phyloP scores from a whole-genome alignment of 1,140 invertebrate genomes.

The Micrasema longulum region DNA sequence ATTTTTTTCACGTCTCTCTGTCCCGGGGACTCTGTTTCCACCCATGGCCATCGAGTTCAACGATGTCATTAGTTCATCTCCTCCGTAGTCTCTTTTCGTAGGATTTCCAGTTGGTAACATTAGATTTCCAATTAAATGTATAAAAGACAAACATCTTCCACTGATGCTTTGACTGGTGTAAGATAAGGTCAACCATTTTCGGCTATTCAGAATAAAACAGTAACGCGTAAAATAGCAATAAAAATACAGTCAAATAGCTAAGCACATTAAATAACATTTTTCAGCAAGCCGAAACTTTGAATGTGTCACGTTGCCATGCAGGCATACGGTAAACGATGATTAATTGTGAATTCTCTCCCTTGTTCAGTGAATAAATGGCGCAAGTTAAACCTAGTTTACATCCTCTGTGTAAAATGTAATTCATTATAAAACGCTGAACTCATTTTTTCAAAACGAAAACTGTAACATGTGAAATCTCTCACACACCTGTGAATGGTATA shows the following conservation, averaged over 20 bases:
- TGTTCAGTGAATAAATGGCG: conserved; percentile 27
- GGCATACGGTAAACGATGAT: conserved; percentile 22
- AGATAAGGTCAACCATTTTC: no score
- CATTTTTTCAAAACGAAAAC: conserved; percentile 29
- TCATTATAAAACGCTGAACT: conserved; percentile 38
- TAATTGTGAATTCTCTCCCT: conserved; percentile 20
- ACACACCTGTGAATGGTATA: conserved; percentile 7
- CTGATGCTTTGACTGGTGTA: no score
- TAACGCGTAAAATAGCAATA: no score
- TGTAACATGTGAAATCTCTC: conserved; percentile 27
- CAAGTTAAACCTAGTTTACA: conserved; percentile 35
- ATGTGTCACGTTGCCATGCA: conserved; percentile 8
- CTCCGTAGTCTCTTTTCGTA: no score
- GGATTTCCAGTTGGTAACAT: no score
- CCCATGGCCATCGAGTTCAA: no score
- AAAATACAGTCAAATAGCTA: not conserved
- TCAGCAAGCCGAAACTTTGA: conserved; percentile 11
- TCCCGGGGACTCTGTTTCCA: no score
- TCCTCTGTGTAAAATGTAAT: conserved; percentile 32
- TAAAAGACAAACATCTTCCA: no score
- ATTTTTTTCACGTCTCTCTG: no score
- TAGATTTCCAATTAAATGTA: no score
- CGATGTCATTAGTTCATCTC: no score
- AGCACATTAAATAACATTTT: conserved; percentile 5
- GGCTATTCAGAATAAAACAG: no score